phyloP scores from a whole-genome alignment of 2,888 invertebrate species.

The Agrotis puta region DNA sequence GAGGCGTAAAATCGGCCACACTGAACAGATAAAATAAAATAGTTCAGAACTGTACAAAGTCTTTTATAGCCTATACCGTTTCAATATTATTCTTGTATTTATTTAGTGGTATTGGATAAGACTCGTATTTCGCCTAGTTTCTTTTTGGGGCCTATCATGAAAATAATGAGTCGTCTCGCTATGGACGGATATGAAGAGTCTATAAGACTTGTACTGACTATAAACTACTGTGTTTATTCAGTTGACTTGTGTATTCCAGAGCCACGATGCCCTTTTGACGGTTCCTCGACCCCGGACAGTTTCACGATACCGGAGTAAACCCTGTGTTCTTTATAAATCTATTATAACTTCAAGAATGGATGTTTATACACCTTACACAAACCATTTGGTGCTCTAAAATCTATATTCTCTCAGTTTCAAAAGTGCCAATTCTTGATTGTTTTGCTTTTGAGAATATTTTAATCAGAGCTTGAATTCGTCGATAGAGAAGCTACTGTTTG shows the following conservation, averaged over 20 bases:
- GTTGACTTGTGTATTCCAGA: too few relatives aligned
- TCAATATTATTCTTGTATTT: background rate
- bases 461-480: slow-evolving; percentile 9
- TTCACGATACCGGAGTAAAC: too few relatives aligned
- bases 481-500: slow-evolving; percentile 1
- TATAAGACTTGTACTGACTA: too few relatives aligned
- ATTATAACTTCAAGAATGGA: too few relatives aligned
- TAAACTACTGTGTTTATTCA: too few relatives aligned
- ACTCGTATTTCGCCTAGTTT: background rate
- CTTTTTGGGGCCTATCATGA: too few relatives aligned
- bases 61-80: slow-evolving; percentile 9
- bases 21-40: background rate
- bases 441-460: slow-evolving; percentile 23
- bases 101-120: slow-evolving; percentile 9
- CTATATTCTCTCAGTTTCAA: background rate
- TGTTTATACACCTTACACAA: background rate
- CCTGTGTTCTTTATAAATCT: too few relatives aligned
- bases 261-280: too few relatives aligned
- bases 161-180: too few relatives aligned
- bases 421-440: slow-evolving; percentile 9
- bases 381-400: background rate
- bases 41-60: background rate
- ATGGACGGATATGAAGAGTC: too few relatives aligned
- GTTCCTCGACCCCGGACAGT: too few relatives aligned
- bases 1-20: slow-evolving; percentile 25